Evolutionary conservation across 2,888 invertebrate genomes (phyloP), one percentile per base, ranked within the genome.

Genomic region (Drosophila nr. medialis): DNA sequence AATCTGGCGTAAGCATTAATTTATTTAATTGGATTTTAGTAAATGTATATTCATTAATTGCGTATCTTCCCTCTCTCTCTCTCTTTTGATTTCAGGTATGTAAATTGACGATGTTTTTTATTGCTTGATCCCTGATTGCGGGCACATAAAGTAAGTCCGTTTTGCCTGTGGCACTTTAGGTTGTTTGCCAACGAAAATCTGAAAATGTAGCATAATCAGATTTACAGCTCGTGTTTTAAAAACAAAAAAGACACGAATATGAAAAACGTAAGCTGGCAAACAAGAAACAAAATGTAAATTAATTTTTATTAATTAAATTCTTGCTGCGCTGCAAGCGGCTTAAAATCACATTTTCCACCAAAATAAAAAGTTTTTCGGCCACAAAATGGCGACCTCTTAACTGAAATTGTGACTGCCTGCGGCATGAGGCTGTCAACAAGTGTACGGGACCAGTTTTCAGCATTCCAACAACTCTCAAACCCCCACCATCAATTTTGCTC

Each of bases 261-360:
- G 27, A 15, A 71, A 56, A 80, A 32, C 38, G 49, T 55, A 69
- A 81, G 70, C 70, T 63, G 54, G 29, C 30, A 58, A 48, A 50
- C 64, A 70, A 75, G 72, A 56, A 64, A 45, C 54, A 18, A 65
- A 71, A 74, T 69, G 71, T 48, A 73, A 70, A 64, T 72, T 75
- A 75, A 71, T 74, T 64, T 86, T 79, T 77, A 77, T 89, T 85
- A 89, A 85, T 89, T 85, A 89, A 85, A 86, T 85, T 81, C 71
- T 51, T 66, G 29, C 34, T 42, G 54, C 67, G 58, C 53, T 48
- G 64, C 85, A 86, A 86, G 86, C 76, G 64, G 86, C 86, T 86
- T 83, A 89, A 81, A 88, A 81, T 78, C 69, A 60, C 42, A 76
- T 75, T 69, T 71, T 40, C 59, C 6, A 18, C n/a, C 36, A 38